phyloP scores from a whole-genome alignment of 2,888 invertebrate species.

The Lutraria lutraria region DNA sequence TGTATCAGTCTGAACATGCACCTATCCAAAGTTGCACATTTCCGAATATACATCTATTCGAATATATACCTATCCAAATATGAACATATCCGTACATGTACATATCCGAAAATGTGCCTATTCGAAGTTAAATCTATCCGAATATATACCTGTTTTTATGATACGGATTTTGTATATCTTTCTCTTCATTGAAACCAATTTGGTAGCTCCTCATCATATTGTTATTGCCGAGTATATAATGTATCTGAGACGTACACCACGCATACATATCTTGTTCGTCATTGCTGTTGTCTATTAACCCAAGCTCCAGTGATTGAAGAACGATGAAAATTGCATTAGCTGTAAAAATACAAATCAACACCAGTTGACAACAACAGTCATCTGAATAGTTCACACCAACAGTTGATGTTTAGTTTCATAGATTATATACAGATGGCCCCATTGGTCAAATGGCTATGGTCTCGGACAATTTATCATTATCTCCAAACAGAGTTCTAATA shows the following conservation, averaged over 20 bases:
- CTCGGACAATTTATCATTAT: too few species aligned
- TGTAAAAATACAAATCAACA: constrained; percentile 29
- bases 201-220: constrained; percentile 42
- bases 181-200: constrained; percentile 37
- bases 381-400: too few species aligned
- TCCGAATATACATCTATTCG: constrained; percentile 25
- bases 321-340: constrained; percentile 53
- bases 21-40: not conserved
- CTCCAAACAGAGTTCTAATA: too few species aligned
- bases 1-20: too few species aligned
- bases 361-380: too few species aligned
- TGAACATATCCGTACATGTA: too few species aligned
- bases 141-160: constrained; percentile 52
- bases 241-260: constrained; percentile 43
- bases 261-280: not conserved
- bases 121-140: not conserved
- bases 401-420: too few species aligned
- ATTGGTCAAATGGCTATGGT: too few species aligned
- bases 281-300: not conserved
- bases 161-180: constrained; percentile 40
- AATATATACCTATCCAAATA: too few species aligned
- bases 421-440: too few species aligned
- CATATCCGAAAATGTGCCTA: too few species aligned
- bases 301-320: constrained; percentile 17
- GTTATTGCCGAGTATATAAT: constrained; percentile 53